Conservation (phyloP, 2,888 invertebrate genomes). For the Dryobotodes eremita region DNA sequence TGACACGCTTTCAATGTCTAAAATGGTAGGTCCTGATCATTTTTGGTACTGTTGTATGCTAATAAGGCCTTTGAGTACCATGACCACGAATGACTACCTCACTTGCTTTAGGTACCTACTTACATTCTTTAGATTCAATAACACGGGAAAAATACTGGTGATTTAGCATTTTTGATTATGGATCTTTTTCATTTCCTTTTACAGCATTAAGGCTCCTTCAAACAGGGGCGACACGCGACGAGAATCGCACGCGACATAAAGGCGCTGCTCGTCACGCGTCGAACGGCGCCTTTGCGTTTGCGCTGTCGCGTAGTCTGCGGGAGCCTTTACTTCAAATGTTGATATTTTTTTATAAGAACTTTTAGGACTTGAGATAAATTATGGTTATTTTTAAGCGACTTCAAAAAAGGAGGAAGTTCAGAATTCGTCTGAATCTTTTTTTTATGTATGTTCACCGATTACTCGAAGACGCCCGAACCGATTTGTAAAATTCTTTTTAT, state of each 20-base stretch:
- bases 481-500: too few species aligned
- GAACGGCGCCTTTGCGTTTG: too few species aligned
- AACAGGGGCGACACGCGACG: too few species aligned
- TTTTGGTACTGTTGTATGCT: slow-evolving; percentile 75
- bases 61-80: slow-evolving; percentile 73
- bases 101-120: neutral
- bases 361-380: neutral
- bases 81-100: slow-evolving; percentile 57
- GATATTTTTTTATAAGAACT: neutral
- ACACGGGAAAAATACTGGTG: neutral
- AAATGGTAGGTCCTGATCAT: slow-evolving; percentile 68
- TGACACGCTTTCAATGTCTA: slow-evolving; percentile 64
- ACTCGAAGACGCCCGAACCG: too few species aligned
- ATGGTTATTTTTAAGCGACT: neutral
- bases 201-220: too few species aligned
- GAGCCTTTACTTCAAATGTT: neutral
- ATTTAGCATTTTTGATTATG: neutral
- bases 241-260: too few species aligned
- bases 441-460: too few species aligned
- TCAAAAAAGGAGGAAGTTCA: too few species aligned
- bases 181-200: neutral
- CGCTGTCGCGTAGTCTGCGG: too few species aligned
- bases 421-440: too few species aligned
- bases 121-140: neutral
- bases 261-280: too few species aligned